Evolutionary conservation across 2,113 vertebrate species (phyloP), one percentile per base, ranked within the genome.

Genomic region (Passer montanus): DNA sequence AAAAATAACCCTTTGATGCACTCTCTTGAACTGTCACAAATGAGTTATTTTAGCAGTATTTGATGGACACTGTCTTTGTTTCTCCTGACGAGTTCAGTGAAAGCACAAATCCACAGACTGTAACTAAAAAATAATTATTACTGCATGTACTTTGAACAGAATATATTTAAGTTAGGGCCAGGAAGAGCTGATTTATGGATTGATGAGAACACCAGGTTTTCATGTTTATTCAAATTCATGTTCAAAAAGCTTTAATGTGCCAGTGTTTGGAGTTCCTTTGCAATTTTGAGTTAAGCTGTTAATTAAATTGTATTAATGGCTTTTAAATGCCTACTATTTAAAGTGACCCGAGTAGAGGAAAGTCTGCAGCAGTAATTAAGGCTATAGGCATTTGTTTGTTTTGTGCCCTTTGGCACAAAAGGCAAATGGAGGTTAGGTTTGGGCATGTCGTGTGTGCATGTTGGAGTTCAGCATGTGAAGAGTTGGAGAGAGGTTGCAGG

Each of bases 281-380:
- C 49, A 62, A 72, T 92, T 96, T 92, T 72, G 89, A 67, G n/a
- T 90, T 88, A 86, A 81, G 73, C 37, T 89, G 28, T 75, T 95
- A 68, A 87, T 92, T 84, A 79, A 93, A 93, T 75, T 78, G 52
- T 84, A 60, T 52, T 84, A 46, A 67, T 91, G 37, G 10, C 70
- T 91, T 90, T 96, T 52, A 90, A 92, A 90, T 84, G 58, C 23
- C n/a, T 43, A 0, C 69, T 76, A 9, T 87, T 82, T 78, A 62
- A 78, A 88, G 31, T 76, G 81, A 56, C 52, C 74, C 1, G 7
- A 37, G 30, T 23, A 66, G 35, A 75, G 37, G 18, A 49, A 74
- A 37, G 43, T 59, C 47, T 56, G 33, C 30, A 81, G 64, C 56
- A 81, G 27, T 68, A 59, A 78, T 39, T 74, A 81, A 68, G 27